Evolutionary conservation across 30 jellyfish, hydroid and myxozoan species (phyloP).

Genomic region (Hydractinia echinata): DNA sequence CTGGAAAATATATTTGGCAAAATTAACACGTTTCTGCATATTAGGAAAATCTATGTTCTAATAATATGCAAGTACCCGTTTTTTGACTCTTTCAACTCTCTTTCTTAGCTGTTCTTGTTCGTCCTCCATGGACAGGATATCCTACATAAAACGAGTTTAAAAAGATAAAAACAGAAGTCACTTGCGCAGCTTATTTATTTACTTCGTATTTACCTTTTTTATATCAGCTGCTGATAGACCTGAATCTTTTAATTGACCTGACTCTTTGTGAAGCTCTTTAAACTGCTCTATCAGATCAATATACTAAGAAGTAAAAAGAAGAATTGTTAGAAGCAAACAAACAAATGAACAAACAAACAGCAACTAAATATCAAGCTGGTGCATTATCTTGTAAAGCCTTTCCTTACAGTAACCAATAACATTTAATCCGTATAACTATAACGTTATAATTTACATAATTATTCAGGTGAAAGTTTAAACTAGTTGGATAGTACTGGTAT

Average conservation of each 20-base stretch:
- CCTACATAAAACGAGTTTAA: conserved; percentile 28
- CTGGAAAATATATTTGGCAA: conserved; percentile 22
- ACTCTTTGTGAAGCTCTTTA: conserved; percentile 65
- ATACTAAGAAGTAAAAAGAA: conserved; percentile 32
- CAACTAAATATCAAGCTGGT: not conserved
- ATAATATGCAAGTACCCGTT: conserved; percentile 39
- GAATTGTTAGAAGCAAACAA: not conserved
- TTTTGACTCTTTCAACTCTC: conserved; percentile 61
- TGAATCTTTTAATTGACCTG: conserved; percentile 57
- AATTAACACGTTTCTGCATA: not conserved
- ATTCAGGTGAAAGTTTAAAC: no score
- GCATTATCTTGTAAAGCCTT: no score
- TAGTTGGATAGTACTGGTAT: no score
- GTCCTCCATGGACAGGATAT: conserved; percentile 76
- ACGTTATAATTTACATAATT: no score
- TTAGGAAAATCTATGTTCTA: no score
- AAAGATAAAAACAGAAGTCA: not conserved
- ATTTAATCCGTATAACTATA: no score
- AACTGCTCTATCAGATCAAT: conserved; percentile 62
- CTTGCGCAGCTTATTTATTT: not conserved
- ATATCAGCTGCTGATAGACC: conserved; percentile 69
- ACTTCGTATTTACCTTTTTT: conserved; percentile 44
- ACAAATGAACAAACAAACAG: not conserved
- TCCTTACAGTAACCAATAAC: no score
- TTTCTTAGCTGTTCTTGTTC: conserved; percentile 69